phyloP scores from a whole-genome alignment of 2,888 invertebrate genomes.

The Euclidia mi region DNA sequence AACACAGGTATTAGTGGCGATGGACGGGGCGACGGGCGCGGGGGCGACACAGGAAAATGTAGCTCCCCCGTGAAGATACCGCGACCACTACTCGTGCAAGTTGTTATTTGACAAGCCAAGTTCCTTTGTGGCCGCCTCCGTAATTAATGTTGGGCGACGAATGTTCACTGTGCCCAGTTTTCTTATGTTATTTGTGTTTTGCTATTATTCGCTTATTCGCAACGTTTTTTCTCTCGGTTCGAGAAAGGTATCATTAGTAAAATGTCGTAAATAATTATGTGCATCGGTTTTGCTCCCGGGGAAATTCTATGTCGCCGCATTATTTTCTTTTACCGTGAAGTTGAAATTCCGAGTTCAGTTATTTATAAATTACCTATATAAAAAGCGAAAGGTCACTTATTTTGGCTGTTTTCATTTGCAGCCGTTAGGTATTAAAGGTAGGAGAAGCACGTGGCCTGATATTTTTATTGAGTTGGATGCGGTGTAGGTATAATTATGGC shows the following conservation, averaged over 20 bases:
- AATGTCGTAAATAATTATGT: conserved; percentile 65
- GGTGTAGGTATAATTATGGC: no score
- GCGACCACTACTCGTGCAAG: conserved; percentile 60
- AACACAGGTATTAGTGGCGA: conserved; percentile 66
- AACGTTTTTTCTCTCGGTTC: conserved; percentile 61
- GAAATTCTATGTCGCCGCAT: conserved; percentile 56
- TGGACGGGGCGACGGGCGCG: no score
- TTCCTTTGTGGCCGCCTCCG: conserved; percentile 70
- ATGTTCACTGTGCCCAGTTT: conserved; percentile 66
- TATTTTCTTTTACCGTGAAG: conserved; percentile 47
- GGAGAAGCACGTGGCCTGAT: no score
- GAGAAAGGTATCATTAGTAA: conserved; percentile 57
- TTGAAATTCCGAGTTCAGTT: no score
- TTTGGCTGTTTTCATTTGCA: no score
- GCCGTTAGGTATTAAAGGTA: no score
- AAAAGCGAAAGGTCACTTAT: no score
- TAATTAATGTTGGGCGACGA: conserved; percentile 81
- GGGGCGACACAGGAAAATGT: conserved; percentile 55
- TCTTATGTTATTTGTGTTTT: conserved; percentile 69
- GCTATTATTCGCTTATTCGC: no score
- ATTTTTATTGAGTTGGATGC: no score
- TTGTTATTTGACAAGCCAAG: conserved; percentile 75
- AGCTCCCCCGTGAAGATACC: conserved; percentile 53
- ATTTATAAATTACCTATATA: no score
- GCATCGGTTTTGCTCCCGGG: conserved; percentile 53